A percentile compares a stretch with the other conserved stretches of the same genome.
Evolutionary conservation across 2,888 invertebrate species (phyloP).

Genomic region (Tetropium fuscum): DNA sequence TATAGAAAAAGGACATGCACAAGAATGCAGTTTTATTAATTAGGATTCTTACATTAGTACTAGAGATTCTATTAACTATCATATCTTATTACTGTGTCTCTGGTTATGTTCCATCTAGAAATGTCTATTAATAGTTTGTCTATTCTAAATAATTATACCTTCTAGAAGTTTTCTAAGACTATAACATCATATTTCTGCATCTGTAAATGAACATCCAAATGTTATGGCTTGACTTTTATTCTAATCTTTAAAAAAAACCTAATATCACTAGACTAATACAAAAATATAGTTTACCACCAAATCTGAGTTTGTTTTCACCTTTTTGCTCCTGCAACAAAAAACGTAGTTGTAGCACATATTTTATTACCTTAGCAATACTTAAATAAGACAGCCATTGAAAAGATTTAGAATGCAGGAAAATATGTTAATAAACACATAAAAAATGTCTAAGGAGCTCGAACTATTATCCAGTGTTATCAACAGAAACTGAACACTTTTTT

Average conservation of each 20-base stretch:
- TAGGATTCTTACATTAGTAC: constrained; percentile 13
- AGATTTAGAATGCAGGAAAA: not conserved
- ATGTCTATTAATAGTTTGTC: constrained; percentile 76
- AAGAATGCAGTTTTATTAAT: constrained; percentile 12
- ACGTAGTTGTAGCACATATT: too few relatives aligned
- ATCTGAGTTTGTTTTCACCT: constrained; percentile 76
- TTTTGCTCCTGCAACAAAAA: constrained; percentile 90
- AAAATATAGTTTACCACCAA: constrained; percentile 60
- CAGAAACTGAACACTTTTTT: too few relatives aligned
- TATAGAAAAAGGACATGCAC: constrained; percentile 8
- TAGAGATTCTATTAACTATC: constrained; percentile 18
- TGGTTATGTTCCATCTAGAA: constrained; percentile 12
- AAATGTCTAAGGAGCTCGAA: too few relatives aligned
- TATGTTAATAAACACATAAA: too few relatives aligned
- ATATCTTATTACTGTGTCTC: constrained; percentile 13
- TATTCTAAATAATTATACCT: constrained; percentile 60
- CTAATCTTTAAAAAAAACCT: constrained; percentile 40
- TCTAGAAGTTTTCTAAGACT: constrained; percentile 57
- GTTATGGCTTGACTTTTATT: constrained; percentile 41
- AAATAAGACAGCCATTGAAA: too few relatives aligned
- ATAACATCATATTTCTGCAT: constrained; percentile 60
- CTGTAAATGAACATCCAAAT: constrained; percentile 57
- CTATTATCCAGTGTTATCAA: too few relatives aligned
- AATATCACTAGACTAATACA: constrained; percentile 53
- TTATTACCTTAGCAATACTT: too few relatives aligned